Evolutionary conservation across 2,113 vertebrate species (phyloP), one percentile per base, ranked within the genome.

Genomic region (Acanthochromis polyacanthus): DNA sequence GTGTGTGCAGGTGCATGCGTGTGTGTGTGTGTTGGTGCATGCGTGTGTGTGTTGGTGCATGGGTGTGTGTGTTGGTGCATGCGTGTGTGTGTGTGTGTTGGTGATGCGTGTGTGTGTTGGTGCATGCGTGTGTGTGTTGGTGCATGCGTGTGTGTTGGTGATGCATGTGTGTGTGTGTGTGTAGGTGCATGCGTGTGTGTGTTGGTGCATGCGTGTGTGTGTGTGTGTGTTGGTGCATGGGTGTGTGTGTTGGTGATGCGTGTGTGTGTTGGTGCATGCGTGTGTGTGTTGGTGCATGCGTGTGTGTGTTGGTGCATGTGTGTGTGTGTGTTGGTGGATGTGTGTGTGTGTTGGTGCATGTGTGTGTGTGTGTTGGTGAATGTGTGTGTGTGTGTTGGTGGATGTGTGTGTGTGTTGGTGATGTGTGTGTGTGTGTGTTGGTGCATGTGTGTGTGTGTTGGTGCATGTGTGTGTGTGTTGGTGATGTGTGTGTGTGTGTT

Each of bases 21-120:
- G 72, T 62, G 69, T 51, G 88, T 73, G 74, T 30, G 23, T 71
- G 30, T 64, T 69, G 59, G 66, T 50, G 88, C 70, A 73, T 23
- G 32, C 71, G 45, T 46, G 45, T 46, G 45, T 46, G 45, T 46
- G 45, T 25, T 25, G 25, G 25, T 25, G 25, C 25, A 25, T 25
- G 25, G 2, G 25, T 25, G 25, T 25, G 25, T 25, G 23, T 25
- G 23, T 25, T 1, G 1, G 23, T 25, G 1, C 1, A 3, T 25
- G 23, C 23, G 3, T 25, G 23, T 3, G 23, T 25, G 23, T 25
- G 25, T 25, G 25, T 25, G 25, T 25, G 25, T 25, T 25, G 25
- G 25, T 25, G 25, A 1, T 25, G 25, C 25, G 25, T 25, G 25
- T 25, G 25, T 25, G 25, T 25, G 25, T 25, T 25, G 25, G 25